Percentiles rank a stretch among this genome's conserved stretches.
phyloP scores from a whole-genome alignment of 2,797 vertebrate genomes.

The Rhabdomys pumilio region DNA sequence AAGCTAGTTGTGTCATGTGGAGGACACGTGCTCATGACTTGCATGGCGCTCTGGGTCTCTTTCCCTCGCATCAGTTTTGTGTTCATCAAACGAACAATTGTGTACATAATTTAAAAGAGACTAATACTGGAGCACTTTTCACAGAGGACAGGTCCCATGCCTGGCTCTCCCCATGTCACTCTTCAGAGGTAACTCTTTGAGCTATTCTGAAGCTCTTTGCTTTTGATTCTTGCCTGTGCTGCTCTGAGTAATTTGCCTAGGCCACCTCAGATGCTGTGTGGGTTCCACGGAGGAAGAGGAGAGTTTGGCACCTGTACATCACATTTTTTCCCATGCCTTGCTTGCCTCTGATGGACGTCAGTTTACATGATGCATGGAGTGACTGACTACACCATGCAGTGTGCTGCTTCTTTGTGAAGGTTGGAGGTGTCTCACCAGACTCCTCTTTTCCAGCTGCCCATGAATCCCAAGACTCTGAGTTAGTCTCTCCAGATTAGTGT shows the following conservation, averaged over 20 bases:
- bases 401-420: neutral
- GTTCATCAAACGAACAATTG: neutral
- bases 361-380: fast-evolving
- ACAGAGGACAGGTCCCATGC: neutral
- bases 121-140: neutral
- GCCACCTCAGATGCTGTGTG: neutral
- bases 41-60: neutral
- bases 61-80: neutral
- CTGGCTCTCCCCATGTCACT: neutral
- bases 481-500: neutral
- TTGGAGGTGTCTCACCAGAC: neutral
- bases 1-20: neutral
- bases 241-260: neutral
- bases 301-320: neutral
- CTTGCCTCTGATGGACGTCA: neutral
- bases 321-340: neutral
- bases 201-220: neutral
- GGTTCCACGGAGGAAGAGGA: neutral
- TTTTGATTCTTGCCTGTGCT: neutral
- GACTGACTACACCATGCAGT: neutral
- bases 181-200: neutral
- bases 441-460: neutral
- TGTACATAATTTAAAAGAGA: neutral
- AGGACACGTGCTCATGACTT: slow-evolving; percentile 45
- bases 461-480: neutral